phyloP scores from a whole-genome alignment of 2,797 vertebrate species.

The Loriculus beryllinus region DNA sequence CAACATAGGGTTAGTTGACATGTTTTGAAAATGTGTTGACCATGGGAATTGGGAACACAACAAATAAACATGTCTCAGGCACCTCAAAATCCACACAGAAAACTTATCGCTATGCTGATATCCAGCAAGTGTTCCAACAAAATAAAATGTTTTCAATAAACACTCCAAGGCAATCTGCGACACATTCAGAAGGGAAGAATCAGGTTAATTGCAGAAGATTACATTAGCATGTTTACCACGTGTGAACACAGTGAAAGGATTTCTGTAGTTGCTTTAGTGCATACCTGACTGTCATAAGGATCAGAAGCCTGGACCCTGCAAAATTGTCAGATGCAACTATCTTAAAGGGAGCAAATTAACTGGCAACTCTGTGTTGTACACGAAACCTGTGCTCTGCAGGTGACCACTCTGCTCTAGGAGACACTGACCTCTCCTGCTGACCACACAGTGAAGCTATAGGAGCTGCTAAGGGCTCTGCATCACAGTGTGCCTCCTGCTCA shows the following conservation, averaged over 20 bases:
- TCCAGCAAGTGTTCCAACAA: not conserved
- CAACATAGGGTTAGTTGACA: not conserved
- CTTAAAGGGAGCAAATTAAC: not conserved
- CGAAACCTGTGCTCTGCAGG: not conserved
- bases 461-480: not conserved
- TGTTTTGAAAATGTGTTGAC: not conserved
- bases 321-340: not conserved
- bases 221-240: fast-evolving
- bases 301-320: not conserved
- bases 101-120: not conserved
- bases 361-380: not conserved
- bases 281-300: not conserved
- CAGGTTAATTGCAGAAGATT: not conserved
- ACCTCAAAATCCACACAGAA: not conserved
- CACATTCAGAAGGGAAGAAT: not conserved
- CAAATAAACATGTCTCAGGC: not conserved
- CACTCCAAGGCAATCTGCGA: not conserved
- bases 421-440: not conserved
- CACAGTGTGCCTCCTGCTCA: fast-evolving
- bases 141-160: not conserved
- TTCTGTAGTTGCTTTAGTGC: not conserved
- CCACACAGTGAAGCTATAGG: not conserved
- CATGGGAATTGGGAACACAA: not conserved
- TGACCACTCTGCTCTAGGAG: not conserved
- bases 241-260: not conserved